These are phyloP conservation scores for Danio aesculapii DNA, from an alignment of 2,797 vertebrate species.

Conservation along the genomic window DNA sequence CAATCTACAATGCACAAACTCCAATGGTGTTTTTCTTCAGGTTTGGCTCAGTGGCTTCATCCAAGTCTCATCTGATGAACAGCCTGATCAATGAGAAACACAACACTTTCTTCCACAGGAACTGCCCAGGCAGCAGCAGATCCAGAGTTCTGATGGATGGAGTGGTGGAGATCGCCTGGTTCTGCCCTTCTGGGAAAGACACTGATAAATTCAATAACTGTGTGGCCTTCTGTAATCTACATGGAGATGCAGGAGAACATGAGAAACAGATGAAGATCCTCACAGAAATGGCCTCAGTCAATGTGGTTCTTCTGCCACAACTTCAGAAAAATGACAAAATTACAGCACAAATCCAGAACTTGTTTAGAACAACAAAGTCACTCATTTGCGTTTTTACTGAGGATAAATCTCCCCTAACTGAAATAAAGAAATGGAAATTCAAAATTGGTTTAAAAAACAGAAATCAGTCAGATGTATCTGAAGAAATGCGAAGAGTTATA, in stretches of 20 bases:
- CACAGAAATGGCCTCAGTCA: constrained; percentile 65
- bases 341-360: not conserved
- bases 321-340: not conserved
- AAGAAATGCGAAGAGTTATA: constrained; percentile 62
- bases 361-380: constrained; percentile 38
- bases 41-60: not conserved
- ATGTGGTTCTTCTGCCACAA: constrained; percentile 8
- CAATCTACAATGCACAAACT: not conserved
- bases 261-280: constrained; percentile 66
- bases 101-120: not conserved
- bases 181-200: too few species aligned
- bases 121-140: too few species aligned
- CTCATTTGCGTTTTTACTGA: constrained; percentile 74
- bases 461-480: constrained; percentile 71
- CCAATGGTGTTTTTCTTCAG: not conserved
- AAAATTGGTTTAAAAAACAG: constrained; percentile 73
- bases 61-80: constrained; percentile 9
- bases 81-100: not conserved
- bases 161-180: too few species aligned
- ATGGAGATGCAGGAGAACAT: too few species aligned
- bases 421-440: constrained; percentile 26
- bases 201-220: too few species aligned
- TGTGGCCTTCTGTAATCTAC: too few species aligned
- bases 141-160: too few species aligned
- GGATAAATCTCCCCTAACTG: not conserved